Conservation (phyloP, 2,113 vertebrate genomes). For the Halichoerus grypus region DNA sequence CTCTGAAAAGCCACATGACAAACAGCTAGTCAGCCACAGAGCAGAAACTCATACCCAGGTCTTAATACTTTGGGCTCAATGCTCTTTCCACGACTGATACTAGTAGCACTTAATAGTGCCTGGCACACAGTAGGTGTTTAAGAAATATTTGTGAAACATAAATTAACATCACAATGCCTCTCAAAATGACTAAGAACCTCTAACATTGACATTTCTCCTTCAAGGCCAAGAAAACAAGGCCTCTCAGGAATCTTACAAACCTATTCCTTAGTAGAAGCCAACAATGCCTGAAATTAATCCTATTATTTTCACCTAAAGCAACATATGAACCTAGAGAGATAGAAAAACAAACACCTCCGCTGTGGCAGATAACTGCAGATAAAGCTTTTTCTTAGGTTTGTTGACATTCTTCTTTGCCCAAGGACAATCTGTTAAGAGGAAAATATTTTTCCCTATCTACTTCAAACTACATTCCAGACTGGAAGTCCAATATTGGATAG, state of each 20-base stretch:
- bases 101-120: background rate
- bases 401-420: slow-evolving; percentile 68
- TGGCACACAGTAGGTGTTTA: background rate
- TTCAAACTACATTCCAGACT: slow-evolving; percentile 71
- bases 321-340: background rate
- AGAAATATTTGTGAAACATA: background rate
- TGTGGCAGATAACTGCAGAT: slow-evolving; percentile 51
- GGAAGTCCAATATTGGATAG: background rate
- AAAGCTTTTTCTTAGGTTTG: slow-evolving; percentile 65
- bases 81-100: background rate
- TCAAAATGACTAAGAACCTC: slow-evolving; percentile 19
- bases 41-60: background rate
- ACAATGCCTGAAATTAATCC: slow-evolving; percentile 25
- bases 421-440: slow-evolving; percentile 67
- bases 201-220: slow-evolving; percentile 16
- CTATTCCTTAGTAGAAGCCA: slow-evolving; percentile 30
- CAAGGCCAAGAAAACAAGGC: slow-evolving; percentile 1
- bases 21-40: background rate
- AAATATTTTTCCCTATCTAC: slow-evolving; percentile 60
- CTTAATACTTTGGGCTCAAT: background rate
- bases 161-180: background rate
- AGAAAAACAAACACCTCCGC: slow-evolving; percentile 62
- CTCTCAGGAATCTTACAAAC: slow-evolving; percentile 37
- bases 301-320: slow-evolving; percentile 56
- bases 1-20: background rate